Base-by-base conservation (phyloP, 2,888 invertebrate species). In the Apotomis capreana region DNA sequence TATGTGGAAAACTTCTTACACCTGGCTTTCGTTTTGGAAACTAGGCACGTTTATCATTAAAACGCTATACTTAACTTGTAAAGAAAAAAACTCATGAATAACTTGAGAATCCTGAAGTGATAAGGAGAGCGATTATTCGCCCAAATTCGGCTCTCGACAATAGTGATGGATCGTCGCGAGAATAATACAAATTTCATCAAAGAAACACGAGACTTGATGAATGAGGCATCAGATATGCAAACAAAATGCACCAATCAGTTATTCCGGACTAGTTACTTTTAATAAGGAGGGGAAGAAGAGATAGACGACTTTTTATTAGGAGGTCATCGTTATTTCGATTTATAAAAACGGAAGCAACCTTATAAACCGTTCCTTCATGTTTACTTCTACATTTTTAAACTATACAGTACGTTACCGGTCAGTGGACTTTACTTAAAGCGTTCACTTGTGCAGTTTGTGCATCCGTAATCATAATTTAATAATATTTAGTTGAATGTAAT, bases 221-320 rank as follows among this genome's bases (percentile, higher is more conserved):
- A 72, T 63, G 72, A 68, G 72, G 67, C 52, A 59, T 68, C 72
- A 58, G 63, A 63, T 72, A 68, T 68, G 72, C 68, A 72, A 72
- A 72, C 72, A 68, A 68, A 70, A 68, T 68, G 72, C 72, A 72
- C 62, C 68, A 68, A 72, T 72, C 72, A 62, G 67, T 70, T 68
- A 72, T 52, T 12, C 46, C 46, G 5, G 68, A n/a, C 6, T 40
- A 6, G 40, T 40, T 40, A 40, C 52, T 49, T 61, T 70, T 64
- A 58, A 57, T 70, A 70, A 65, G 26, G 26, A 55, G 10, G 57
- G 69, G 51, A 69, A 63, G 26, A 37, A 40, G 57, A 63, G 51
- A 63, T 12, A 12, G 40, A 15, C 51, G 26, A 26, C 49, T 62
- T 62, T 58, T 68, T 62, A 62, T 57, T 57, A 49, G 40, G 8